These are phyloP conservation scores for Lordiphosa fenestrarum DNA, from an alignment of 2,888 invertebrate genomes.

Conservation along the genomic window DNA sequence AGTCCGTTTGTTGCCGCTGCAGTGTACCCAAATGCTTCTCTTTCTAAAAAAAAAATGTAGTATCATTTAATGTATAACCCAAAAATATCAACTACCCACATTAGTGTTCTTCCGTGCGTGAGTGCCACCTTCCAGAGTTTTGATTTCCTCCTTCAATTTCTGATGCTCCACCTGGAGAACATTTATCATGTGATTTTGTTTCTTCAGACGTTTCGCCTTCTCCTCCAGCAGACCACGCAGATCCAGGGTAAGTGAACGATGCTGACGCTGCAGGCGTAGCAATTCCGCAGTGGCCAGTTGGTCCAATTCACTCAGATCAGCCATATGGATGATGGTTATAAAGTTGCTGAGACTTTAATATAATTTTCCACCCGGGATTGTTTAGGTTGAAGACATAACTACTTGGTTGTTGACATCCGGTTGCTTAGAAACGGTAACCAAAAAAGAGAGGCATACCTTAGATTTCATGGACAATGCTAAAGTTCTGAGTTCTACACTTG, in stretches of 20 bases:
- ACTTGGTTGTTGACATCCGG: too few relatives aligned
- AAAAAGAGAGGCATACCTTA: too few relatives aligned
- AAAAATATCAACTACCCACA: constrained; percentile 34
- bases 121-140: constrained; percentile 74
- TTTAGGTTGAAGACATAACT: too few relatives aligned
- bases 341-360: too few relatives aligned
- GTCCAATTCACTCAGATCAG: constrained; percentile 87
- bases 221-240: constrained; percentile 74
- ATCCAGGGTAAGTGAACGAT: constrained; percentile 74
- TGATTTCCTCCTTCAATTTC: constrained; percentile 73
- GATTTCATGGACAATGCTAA: too few relatives aligned
- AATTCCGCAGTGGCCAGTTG: constrained; percentile 89
- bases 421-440: too few relatives aligned
- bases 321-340: constrained; percentile 47
- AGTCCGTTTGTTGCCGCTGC: constrained; percentile 66
- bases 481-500: too few relatives aligned
- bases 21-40: constrained; percentile 65
- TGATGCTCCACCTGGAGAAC: constrained; percentile 77
- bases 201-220: constrained; percentile 76
- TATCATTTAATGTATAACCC: background rate
- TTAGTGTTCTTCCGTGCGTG: constrained; percentile 76
- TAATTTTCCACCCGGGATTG: too few relatives aligned
- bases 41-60: too few relatives aligned
- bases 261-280: constrained; percentile 86
- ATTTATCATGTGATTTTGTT: constrained; percentile 78